Evolutionary conservation across 2,113 vertebrate species (phyloP).

Genomic region (Paramisgurnus dabryanus): DNA sequence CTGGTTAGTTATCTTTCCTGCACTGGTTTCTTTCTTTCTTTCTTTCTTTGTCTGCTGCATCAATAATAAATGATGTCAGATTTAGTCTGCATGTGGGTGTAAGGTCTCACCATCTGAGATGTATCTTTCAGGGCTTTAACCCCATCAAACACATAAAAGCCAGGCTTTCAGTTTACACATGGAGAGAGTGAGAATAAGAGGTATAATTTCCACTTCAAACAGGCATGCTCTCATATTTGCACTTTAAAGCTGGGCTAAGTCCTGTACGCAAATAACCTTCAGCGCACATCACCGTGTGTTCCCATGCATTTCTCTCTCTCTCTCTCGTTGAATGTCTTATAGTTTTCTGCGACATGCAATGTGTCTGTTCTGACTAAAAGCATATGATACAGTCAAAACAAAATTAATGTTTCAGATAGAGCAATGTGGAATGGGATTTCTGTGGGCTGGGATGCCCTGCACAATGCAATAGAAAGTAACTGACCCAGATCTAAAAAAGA

Average conservation of each 20-base stretch:
- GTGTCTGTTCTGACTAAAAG: too few relatives aligned
- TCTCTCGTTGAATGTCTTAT: neutral
- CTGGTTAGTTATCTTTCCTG: constrained; percentile 79
- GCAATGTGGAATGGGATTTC: too few relatives aligned
- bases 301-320: neutral
- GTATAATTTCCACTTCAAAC: constrained; percentile 38
- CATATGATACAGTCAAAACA: too few relatives aligned
- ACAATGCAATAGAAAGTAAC: too few relatives aligned
- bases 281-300: neutral
- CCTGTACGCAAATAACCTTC: neutral
- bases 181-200: constrained; percentile 7
- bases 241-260: constrained; percentile 26
- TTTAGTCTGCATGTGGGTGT: constrained; percentile 1
- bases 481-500: too few relatives aligned
- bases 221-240: constrained; percentile 18
- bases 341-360: too few relatives aligned
- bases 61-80: neutral
- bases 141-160: constrained; percentile 17
- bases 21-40: neutral
- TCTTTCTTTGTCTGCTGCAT: neutral
- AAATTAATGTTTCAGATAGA: too few relatives aligned
- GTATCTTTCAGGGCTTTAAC: neutral
- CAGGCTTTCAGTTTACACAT: constrained; percentile 6
- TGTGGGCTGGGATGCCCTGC: too few relatives aligned
- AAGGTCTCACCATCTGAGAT: neutral